Base-by-base conservation (phyloP, 1,140 invertebrate genomes). In the Triops longicaudatus region DNA sequence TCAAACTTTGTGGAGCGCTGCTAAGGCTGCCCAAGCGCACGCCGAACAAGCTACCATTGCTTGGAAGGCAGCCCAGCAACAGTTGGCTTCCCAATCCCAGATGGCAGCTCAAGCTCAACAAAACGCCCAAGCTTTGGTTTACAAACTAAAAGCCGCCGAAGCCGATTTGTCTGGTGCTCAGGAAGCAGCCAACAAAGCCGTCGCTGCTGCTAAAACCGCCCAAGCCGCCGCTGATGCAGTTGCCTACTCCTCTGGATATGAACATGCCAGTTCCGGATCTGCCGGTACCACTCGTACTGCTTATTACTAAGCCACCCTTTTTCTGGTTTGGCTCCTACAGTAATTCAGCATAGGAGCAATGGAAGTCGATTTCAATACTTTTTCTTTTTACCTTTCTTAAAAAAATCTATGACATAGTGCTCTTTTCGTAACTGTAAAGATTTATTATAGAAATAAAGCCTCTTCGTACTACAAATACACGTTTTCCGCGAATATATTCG, bases 91-190 rank as follows among this genome's bases (percentile, higher is more conserved):
- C 7, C 81, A 81, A 72, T 80, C 81, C 0, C 81, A 81, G 74
- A 80, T 80, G 80, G 79, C 79, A 28, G 79, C 80, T 73, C 80
- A 81, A 63, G 80, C 81, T 77, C 81, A 81, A 78, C 79, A 81
- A 27, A 81, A 81, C 73, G 81, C 81, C 63, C 81, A 81, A 73
- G 81, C 81, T 28, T 75, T 81, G n/a, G 81, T 80, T 12, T 80
- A 79, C 26, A 81, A 81, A 73, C 80, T 81, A 77, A 80, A 81
- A 75, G 80, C 81, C 22, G 44, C 80, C n/a, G 44, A 81, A n/a
- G 78, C 81, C 31, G 81, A 81, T 79, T 76, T 81, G 22, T 80
- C 81, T 11, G 81, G 80, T 50, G 80, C 81, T n/a, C 81, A 81
- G 73, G 78, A 78, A n/a, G 80, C 80, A 0, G 80, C 80, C 14